Conservation (phyloP, 2,113 vertebrate genomes). For the Dasyornis broadbenti region DNA sequence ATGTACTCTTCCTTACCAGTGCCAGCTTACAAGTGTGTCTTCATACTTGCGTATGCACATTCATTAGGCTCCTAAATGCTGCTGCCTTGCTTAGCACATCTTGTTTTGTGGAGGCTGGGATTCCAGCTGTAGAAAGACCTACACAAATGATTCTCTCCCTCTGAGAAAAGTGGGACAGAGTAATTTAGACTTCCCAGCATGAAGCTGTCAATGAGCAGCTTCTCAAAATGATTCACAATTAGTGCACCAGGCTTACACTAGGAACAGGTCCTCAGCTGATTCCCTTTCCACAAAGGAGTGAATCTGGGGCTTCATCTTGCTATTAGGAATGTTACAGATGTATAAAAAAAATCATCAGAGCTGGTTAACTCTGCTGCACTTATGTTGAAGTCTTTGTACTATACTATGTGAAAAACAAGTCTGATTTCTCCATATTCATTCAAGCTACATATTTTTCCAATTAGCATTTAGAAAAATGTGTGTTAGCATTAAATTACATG, state of each 20-base stretch:
- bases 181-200: constrained; percentile 34
- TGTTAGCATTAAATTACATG: neutral
- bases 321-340: neutral
- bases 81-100: constrained; percentile 21
- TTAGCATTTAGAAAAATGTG: neutral
- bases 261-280: neutral
- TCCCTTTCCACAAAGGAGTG: neutral
- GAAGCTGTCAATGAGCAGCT: constrained; percentile 19
- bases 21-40: constrained; percentile 40
- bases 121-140: constrained; percentile 31
- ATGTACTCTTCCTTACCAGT: constrained; percentile 32
- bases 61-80: constrained; percentile 41
- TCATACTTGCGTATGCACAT: constrained; percentile 32
- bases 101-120: constrained; percentile 45
- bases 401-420: neutral
- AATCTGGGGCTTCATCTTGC: neutral
- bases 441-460: neutral
- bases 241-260: neutral
- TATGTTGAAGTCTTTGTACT: neutral
- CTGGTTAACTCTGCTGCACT: neutral
- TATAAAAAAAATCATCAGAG: neutral
- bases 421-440: neutral
- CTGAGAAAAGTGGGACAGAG: constrained; percentile 11
- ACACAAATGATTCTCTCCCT: constrained; percentile 19
- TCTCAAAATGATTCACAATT: constrained; percentile 47